These are phyloP conservation scores for Drosophila willistoni DNA, from an alignment of 1,140 invertebrate genomes.

Conservation along the genomic window DNA sequence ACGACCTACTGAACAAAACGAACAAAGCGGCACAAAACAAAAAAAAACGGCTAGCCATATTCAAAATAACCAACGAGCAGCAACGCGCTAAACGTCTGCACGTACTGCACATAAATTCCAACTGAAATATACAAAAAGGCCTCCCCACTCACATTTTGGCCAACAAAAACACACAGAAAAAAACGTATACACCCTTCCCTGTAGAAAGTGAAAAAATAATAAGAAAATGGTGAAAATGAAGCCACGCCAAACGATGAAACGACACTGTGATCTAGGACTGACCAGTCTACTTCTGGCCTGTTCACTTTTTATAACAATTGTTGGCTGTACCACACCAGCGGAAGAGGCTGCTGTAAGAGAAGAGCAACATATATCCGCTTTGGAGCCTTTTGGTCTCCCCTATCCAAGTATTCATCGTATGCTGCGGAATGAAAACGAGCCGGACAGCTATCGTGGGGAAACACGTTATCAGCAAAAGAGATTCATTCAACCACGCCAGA, in stretches of 20 bases:
- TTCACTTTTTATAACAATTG: conserved; percentile 29
- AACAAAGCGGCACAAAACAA: neutral
- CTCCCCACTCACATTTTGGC: too few relatives aligned
- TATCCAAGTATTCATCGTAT: conserved; percentile 72
- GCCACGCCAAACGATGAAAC: conserved; percentile 37
- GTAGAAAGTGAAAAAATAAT: neutral
- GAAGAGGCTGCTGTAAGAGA: conserved; percentile 43
- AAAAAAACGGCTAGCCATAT: conserved; percentile 46
- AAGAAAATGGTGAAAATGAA: conserved; percentile 45
- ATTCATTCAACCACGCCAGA: conserved; percentile 36
- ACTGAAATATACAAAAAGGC: conserved; percentile 55
- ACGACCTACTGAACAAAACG: conserved; percentile 49
- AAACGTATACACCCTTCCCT: neutral
- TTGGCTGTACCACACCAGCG: conserved; percentile 18
- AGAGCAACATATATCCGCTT: conserved; percentile 41
- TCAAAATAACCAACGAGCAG: conserved; percentile 52
- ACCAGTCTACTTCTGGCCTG: conserved; percentile 28
- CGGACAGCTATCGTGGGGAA: conserved; percentile 58
- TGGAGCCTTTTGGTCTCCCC: conserved; percentile 50
- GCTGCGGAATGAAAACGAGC: conserved; percentile 74
- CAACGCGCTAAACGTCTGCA: conserved; percentile 69
- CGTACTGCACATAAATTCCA: conserved; percentile 76
- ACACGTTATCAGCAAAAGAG: conserved; percentile 66
- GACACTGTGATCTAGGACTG: conserved; percentile 54
- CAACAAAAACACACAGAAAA: neutral